Conservation (phyloP, 37 sponge, comb jelly and placozoan genomes). For the Geodia barretti region DNA sequence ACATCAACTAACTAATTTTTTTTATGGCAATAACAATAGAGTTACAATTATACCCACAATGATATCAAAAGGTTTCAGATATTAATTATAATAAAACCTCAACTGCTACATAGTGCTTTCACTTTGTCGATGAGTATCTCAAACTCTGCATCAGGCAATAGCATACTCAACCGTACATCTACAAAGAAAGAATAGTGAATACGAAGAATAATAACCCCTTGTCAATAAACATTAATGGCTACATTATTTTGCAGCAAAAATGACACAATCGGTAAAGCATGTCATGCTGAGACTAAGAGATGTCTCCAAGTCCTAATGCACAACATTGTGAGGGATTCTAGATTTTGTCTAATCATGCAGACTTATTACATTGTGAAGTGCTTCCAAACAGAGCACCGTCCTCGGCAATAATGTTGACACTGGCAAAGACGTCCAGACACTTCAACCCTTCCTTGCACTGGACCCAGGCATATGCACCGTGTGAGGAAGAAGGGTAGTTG, state of each 20-base stretch:
- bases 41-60: background rate
- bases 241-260: too few species aligned
- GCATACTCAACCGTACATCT: background rate
- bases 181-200: too few species aligned
- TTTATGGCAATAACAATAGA: background rate
- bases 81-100: background rate
- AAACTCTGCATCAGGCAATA: background rate
- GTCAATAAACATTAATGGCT: too few species aligned
- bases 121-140: background rate
- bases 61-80: slow-evolving; percentile 10
- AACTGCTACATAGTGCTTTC: background rate
- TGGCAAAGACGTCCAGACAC: background rate
- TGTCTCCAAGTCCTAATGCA: too few species aligned
- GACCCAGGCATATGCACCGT: slow-evolving; percentile 25
- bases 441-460: background rate
- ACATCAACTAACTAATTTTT: background rate
- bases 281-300: too few species aligned
- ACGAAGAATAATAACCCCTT: too few species aligned
- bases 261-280: too few species aligned
- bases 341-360: too few species aligned
- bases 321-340: too few species aligned
- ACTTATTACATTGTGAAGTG: background rate
- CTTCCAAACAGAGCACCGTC: background rate
- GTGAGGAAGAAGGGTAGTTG: background rate
- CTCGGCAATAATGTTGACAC: background rate